phyloP scores from a whole-genome alignment of 2,888 invertebrate genomes.

The Orchestes rusci region DNA sequence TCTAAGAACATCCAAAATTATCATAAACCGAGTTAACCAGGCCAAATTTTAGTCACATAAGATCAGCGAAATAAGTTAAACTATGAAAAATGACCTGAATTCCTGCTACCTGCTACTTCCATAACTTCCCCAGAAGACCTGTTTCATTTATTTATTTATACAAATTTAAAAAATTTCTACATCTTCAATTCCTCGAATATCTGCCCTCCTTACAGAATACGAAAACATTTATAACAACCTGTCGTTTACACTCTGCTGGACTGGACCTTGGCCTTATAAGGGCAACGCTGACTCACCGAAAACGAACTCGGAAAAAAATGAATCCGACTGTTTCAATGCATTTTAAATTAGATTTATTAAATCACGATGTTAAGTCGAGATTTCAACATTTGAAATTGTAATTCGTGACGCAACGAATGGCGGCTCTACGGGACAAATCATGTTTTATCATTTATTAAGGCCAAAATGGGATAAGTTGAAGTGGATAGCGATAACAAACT shows the following conservation, averaged over 20 bases:
- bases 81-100: too few relatives aligned
- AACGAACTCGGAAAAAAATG: conserved; percentile 13
- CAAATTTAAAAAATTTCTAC: too few relatives aligned
- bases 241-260: conserved; percentile 22
- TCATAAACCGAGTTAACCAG: too few relatives aligned
- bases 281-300: conserved; percentile 19
- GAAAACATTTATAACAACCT: conserved; percentile 5
- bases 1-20: too few relatives aligned
- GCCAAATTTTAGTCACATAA: too few relatives aligned
- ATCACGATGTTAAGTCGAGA: conserved; percentile 18
- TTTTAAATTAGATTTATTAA: conserved; percentile 26
- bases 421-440: conserved; percentile 13
- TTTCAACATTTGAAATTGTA: conserved; percentile 22
- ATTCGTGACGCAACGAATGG: conserved; percentile 18
- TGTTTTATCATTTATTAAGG: conserved; percentile 18
- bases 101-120: too few relatives aligned
- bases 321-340: conserved; percentile 21
- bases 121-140: too few relatives aligned
- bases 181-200: too few relatives aligned
- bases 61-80: too few relatives aligned
- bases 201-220: conserved; percentile 20
- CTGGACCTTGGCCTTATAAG: conserved; percentile 14
- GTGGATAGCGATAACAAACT: too few relatives aligned
- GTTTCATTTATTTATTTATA: too few relatives aligned
- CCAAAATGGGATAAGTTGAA: conserved; percentile 12